Evolutionary conservation across 2,797 vertebrate genomes (phyloP).

Genomic region (Pogonophryne albipinna): DNA sequence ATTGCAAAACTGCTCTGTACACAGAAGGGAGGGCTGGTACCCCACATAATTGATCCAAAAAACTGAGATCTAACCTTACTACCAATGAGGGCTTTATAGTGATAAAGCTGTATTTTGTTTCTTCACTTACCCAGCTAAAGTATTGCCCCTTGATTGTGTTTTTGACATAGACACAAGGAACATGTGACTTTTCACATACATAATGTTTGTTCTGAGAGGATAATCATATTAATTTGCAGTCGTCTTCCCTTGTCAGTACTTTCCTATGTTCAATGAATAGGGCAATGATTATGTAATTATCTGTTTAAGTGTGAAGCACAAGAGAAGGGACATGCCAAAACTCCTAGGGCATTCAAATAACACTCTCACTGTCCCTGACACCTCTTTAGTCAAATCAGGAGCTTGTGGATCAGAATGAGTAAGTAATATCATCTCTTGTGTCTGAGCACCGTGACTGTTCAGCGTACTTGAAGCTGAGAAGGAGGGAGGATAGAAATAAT

Average conservation of each 20-base stretch:
- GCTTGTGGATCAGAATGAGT: constrained; percentile 49
- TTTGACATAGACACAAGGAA: not conserved
- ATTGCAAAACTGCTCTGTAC: constrained; percentile 62
- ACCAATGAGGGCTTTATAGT: not conserved
- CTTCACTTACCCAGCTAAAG: not conserved
- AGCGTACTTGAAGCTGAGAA: constrained; percentile 20
- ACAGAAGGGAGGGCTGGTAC: constrained; percentile 28
- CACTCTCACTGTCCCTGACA: constrained; percentile 55
- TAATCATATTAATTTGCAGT: not conserved
- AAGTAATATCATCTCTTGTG: constrained; percentile 30
- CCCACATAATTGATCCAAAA: constrained; percentile 14
- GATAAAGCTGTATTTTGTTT: not conserved
- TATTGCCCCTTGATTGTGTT: not conserved
- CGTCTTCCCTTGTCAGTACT: not conserved
- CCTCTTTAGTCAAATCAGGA: constrained; percentile 35
- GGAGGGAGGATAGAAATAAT: constrained; percentile 24
- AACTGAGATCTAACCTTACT: not conserved
- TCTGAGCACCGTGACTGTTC: constrained; percentile 6
- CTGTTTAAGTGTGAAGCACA: constrained; percentile 32
- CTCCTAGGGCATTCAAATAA: constrained; percentile 40
- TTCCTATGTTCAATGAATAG: constrained; percentile 10
- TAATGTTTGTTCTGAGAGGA: constrained; percentile 2
- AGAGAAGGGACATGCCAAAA: constrained; percentile 11
- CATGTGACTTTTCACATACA: not conserved
- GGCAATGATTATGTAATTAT: constrained; percentile 44